Conservation (phyloP, 2,888 invertebrate genomes). For the Isotomurus palustris region DNA sequence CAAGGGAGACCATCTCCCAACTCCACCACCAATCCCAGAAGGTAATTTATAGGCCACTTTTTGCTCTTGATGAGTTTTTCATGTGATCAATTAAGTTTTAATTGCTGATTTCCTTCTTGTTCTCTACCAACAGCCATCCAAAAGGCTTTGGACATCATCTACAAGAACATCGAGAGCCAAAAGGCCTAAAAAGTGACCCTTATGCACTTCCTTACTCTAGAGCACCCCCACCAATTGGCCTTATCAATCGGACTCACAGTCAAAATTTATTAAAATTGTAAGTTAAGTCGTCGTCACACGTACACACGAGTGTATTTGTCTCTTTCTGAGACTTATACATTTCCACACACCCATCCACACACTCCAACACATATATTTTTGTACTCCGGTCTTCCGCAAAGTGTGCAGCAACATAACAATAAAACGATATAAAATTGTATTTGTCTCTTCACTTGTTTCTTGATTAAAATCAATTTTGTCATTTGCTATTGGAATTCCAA, state of each 20-base stretch:
- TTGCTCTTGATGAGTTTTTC: neutral
- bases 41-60: slow-evolving; percentile 12
- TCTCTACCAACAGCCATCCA: slow-evolving; percentile 21
- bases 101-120: neutral
- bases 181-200: slow-evolving; percentile 19
- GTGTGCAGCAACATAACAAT: slow-evolving; percentile 1
- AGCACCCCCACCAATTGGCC: neutral
- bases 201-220: neutral
- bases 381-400: neutral
- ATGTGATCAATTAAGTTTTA: neutral
- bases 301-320: too few relatives aligned
- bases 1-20: slow-evolving; percentile 41
- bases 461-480: too few relatives aligned
- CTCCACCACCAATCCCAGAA: slow-evolving; percentile 45
- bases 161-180: slow-evolving; percentile 34
- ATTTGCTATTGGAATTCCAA: too few relatives aligned
- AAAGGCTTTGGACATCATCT: slow-evolving; percentile 38
- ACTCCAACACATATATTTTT: slow-evolving; percentile 4
- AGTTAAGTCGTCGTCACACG: neutral
- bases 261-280: slow-evolving; percentile 7
- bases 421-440: neutral
- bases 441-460: too few relatives aligned
- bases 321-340: neutral
- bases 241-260: neutral
- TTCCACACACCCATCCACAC: neutral